phyloP scores from a whole-genome alignment of 1,140 invertebrate genomes.

The Zelostemma sp. region DNA sequence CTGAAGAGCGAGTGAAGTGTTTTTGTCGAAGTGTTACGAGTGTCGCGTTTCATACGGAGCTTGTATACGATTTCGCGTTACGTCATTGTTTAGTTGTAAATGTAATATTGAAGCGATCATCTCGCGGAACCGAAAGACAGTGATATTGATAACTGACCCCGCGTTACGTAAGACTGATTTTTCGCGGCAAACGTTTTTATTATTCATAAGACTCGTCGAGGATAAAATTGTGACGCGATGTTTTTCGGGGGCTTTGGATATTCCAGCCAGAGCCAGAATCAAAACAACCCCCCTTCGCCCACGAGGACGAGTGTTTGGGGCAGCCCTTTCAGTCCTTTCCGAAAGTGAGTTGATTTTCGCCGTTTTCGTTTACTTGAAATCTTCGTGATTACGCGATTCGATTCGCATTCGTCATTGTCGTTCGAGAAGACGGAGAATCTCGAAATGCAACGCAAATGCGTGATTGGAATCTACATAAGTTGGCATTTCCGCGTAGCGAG shows the following conservation, averaged over 20 bases:
- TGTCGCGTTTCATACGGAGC: background rate
- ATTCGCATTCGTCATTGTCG: background rate
- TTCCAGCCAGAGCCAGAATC: constrained; percentile 50
- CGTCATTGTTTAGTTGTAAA: constrained; percentile 3
- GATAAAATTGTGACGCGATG: constrained; percentile 52
- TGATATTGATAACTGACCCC: constrained; percentile 2
- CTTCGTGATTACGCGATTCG: too few species aligned
- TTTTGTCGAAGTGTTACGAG: background rate
- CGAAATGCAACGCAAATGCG: constrained; percentile 11
- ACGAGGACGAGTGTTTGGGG: constrained; percentile 55
- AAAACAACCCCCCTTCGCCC: constrained; percentile 54
- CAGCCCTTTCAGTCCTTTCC: constrained; percentile 58
- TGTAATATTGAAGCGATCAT: background rate
- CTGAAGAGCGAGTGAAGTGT: constrained; percentile 41
- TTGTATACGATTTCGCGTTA: background rate
- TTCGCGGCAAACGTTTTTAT: constrained; percentile 13
- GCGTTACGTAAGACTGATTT: constrained; percentile 18
- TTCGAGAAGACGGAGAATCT: background rate
- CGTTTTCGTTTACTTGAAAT: too few species aligned
- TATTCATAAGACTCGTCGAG: constrained; percentile 5
- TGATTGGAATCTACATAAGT: constrained; percentile 23
- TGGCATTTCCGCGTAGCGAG: too few species aligned
- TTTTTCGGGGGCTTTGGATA: constrained; percentile 58
- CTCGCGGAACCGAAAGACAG: too few species aligned
- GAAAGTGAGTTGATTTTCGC: constrained; percentile 57